These are phyloP conservation scores for Epicauta chinensis DNA, from an alignment of 1,140 invertebrate genomes.

Conservation along the genomic window DNA sequence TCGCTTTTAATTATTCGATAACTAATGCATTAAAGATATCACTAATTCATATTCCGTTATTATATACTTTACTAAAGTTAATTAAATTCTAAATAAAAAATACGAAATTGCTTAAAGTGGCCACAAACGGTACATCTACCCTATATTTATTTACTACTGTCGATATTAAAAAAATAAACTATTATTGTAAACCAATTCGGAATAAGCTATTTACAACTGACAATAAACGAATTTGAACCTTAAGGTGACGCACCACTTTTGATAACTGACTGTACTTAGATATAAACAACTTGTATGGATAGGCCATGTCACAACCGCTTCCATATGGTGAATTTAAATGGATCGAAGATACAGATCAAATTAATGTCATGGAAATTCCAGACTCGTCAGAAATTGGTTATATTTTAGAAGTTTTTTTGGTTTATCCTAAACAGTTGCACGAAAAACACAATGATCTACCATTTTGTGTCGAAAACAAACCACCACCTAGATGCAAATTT, in stretches of 20 bases:
- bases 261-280: constrained; percentile 33
- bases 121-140: constrained; percentile 17
- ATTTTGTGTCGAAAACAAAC: constrained; percentile 32
- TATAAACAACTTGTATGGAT: constrained; percentile 42
- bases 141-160: background rate
- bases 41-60: background rate
- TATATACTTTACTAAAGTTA: background rate
- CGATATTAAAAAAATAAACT: too few relatives aligned
- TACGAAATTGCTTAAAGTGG: constrained; percentile 4
- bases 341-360: constrained; percentile 22
- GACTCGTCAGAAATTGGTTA: constrained; percentile 37
- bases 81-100: background rate
- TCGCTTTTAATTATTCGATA: background rate
- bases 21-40: background rate
- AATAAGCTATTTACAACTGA: too few relatives aligned
- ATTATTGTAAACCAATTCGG: too few relatives aligned
- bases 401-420: constrained; percentile 32
- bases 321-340: too few relatives aligned
- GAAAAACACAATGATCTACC: constrained; percentile 41
- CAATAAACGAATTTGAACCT: too few relatives aligned
- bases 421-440: too few relatives aligned
- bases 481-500: background rate
- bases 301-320: constrained; percentile 30
- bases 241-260: too few relatives aligned
- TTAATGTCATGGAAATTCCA: constrained; percentile 5